Evolutionary conservation across 2,113 vertebrate genomes (phyloP).

Genomic region (Chaetura pelagica): DNA sequence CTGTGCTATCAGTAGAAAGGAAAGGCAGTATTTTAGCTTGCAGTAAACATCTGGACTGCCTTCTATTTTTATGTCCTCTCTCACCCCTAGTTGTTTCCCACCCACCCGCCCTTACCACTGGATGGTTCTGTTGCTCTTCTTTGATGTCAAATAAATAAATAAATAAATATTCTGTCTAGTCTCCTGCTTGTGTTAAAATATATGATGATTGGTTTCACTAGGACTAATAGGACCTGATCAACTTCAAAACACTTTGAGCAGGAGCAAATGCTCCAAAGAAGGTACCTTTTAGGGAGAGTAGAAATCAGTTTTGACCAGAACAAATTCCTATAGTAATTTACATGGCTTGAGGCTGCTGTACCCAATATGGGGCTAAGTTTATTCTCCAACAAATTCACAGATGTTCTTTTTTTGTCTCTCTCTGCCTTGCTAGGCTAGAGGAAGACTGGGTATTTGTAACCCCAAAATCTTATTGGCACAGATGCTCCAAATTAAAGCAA

Average conservation of each 20-base stretch:
- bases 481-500: slow-evolving; percentile 62
- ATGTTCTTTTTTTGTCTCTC: not conserved
- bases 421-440: not conserved
- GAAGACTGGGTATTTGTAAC: slow-evolving; percentile 35
- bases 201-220: not conserved
- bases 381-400: slow-evolving; percentile 28
- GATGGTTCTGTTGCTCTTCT: not conserved
- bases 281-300: not conserved
- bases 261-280: not conserved
- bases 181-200: not conserved
- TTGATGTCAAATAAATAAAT: not conserved
- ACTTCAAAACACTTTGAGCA: not conserved
- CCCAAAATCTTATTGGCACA: slow-evolving; percentile 44
- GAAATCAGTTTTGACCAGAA: slow-evolving; percentile 1
- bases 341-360: not conserved
- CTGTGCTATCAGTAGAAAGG: not conserved
- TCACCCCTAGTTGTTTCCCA: not conserved
- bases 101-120: not conserved
- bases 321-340: not conserved
- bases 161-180: not conserved
- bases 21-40: slow-evolving; percentile 1
- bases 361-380: not conserved
- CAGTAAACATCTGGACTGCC: slow-evolving; percentile 28
- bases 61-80: not conserved
- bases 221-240: not conserved